Conservation (phyloP, 2,888 invertebrate species). For the Patella caerulea region DNA sequence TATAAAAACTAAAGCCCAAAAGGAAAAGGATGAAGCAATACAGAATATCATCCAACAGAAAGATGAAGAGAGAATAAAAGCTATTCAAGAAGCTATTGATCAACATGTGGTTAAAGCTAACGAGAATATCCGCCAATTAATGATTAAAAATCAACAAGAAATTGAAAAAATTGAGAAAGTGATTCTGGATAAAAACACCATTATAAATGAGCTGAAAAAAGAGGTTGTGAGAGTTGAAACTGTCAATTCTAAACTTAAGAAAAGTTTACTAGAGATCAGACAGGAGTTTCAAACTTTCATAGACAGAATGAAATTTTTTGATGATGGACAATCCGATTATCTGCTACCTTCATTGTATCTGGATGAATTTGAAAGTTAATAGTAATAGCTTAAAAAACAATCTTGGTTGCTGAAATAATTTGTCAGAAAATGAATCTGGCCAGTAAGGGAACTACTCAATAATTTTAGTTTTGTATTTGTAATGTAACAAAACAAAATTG, state of each 20-base stretch:
- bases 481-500: too few relatives aligned
- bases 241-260: slow-evolving; percentile 44
- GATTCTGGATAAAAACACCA: slow-evolving; percentile 31
- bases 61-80: slow-evolving; percentile 46
- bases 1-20: slow-evolving; percentile 29
- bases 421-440: too few relatives aligned
- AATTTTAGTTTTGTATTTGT: too few relatives aligned
- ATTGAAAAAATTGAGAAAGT: slow-evolving; percentile 42
- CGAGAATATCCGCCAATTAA: slow-evolving; percentile 41
- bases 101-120: slow-evolving; percentile 48
- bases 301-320: slow-evolving; percentile 49
- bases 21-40: slow-evolving; percentile 42
- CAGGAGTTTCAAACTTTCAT: slow-evolving; percentile 59
- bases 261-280: slow-evolving; percentile 46
- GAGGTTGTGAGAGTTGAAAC: slow-evolving; percentile 41
- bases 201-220: slow-evolving; percentile 36
- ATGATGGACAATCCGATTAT: slow-evolving; percentile 51
- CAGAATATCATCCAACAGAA: slow-evolving; percentile 41
- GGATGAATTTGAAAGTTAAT: slow-evolving; percentile 42
- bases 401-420: too few relatives aligned
- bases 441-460: too few relatives aligned
- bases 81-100: slow-evolving; percentile 46
- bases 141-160: slow-evolving; percentile 43
- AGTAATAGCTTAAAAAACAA: too few relatives aligned
- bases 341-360: slow-evolving; percentile 53